A percentile compares a stretch with the other conserved stretches of the same genome.
Evolutionary conservation across 2,797 vertebrate genomes (phyloP).

Genomic region (Limosa lapponica): DNA sequence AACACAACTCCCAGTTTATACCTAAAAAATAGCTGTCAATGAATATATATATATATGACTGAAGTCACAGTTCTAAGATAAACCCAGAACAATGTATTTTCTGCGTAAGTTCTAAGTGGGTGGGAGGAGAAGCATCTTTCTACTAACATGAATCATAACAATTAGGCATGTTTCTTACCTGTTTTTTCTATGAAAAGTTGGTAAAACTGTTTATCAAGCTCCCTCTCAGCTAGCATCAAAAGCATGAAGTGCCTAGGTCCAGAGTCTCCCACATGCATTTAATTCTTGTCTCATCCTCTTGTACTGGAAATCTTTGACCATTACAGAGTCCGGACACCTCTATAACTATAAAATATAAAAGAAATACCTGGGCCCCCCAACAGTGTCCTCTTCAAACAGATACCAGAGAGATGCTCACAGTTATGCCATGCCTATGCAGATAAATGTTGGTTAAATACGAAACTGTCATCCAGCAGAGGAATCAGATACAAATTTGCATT

Average conservation of each 20-base stretch:
- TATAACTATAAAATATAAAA: constrained; percentile 76
- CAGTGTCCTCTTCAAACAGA: constrained; percentile 67
- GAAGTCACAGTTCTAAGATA: background rate
- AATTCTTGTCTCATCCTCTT: constrained; percentile 71
- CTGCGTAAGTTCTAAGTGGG: background rate
- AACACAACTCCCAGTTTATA: background rate
- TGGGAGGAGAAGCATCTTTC: background rate
- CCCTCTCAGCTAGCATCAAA: constrained; percentile 69
- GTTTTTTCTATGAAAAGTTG: constrained; percentile 44
- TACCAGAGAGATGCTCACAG: constrained; percentile 57
- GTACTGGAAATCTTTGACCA: constrained; percentile 67
- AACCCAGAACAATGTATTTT: background rate
- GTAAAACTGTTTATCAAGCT: constrained; percentile 55
- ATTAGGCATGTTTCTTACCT: constrained; percentile 60
- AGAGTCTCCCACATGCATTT: constrained; percentile 63
- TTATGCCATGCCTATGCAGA: constrained; percentile 58
- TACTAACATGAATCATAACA: background rate
- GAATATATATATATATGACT: background rate
- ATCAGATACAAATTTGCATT: background rate
- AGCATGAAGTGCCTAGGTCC: constrained; percentile 65
- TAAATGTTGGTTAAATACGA: constrained; percentile 47
- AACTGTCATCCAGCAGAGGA: constrained; percentile 21
- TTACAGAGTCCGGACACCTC: constrained; percentile 66
- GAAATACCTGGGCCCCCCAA: constrained; percentile 74
- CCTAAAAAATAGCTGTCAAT: background rate